Conservation (phyloP, 2,113 vertebrate species). For the Elgaria multicarinata region DNA sequence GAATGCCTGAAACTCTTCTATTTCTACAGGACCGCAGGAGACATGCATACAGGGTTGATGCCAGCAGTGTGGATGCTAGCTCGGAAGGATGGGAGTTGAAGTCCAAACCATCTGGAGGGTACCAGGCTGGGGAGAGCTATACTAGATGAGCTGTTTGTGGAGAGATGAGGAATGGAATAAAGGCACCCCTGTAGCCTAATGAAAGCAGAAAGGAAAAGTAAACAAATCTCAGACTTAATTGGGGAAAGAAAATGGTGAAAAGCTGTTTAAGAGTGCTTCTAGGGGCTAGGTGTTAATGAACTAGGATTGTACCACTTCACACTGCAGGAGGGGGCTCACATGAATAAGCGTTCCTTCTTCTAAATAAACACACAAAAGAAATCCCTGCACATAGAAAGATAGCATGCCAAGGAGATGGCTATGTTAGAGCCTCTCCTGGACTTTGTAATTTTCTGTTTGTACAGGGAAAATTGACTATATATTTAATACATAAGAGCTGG, state of each 20-base stretch:
- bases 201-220: background rate
- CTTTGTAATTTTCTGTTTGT: too few species aligned
- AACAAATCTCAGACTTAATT: background rate
- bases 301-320: background rate
- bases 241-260: background rate
- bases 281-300: background rate
- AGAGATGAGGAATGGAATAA: background rate
- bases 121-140: too few species aligned
- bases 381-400: background rate
- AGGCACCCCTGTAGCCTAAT: background rate
- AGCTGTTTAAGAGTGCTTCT: background rate
- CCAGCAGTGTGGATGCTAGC: too few species aligned
- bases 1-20: background rate
- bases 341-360: background rate
- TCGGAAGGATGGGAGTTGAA: too few species aligned
- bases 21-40: background rate
- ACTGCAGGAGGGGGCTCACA: background rate
- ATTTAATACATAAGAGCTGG: too few species aligned
- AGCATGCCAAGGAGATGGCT: too few species aligned
- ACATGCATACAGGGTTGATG: background rate
- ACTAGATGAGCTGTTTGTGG: background rate
- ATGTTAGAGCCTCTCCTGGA: too few species aligned
- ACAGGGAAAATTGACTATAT: too few species aligned
- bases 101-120: too few species aligned
- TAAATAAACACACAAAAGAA: background rate